Percentiles rank a stretch among this genome's conserved stretches.
phyloP scores from a whole-genome alignment of 2,888 invertebrate species.

The Aphidius colemani region DNA sequence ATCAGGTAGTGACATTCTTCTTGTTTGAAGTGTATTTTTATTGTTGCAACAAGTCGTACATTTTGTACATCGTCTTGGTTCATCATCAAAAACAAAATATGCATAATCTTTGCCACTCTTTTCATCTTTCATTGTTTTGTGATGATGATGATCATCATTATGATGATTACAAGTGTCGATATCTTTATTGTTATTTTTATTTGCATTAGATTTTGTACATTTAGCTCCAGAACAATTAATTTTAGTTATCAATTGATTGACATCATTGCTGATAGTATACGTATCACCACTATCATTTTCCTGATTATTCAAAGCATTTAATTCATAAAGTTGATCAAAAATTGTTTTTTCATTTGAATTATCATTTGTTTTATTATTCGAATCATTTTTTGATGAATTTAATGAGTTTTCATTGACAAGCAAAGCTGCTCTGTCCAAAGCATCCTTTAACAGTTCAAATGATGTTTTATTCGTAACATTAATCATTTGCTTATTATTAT shows the following conservation, averaged over 20 bases:
- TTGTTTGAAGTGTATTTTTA: too few relatives aligned
- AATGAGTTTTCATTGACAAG: conserved; percentile 40
- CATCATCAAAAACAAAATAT: too few relatives aligned
- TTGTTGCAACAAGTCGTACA: too few relatives aligned
- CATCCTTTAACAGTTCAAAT: conserved; percentile 42
- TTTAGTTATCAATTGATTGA: not conserved
- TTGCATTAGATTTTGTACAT: too few relatives aligned
- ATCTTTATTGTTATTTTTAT: too few relatives aligned
- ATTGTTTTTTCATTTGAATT: conserved; percentile 32
- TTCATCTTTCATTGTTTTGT: too few relatives aligned
- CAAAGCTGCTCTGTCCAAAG: conserved; percentile 48
- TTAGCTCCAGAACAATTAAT: too few relatives aligned
- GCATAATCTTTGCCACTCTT: too few relatives aligned
- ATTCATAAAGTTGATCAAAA: conserved; percentile 40
- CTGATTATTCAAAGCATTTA: conserved; percentile 41
- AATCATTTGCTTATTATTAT: conserved; percentile 9
- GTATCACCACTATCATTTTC: conserved; percentile 24
- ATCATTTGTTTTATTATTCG: conserved; percentile 17
- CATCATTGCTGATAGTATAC: conserved; percentile 23
- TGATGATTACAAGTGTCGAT: too few relatives aligned
- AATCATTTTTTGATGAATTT: conserved; percentile 22
- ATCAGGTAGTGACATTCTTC: too few relatives aligned
- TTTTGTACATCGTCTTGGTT: too few relatives aligned
- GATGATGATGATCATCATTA: too few relatives aligned
- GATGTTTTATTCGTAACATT: conserved; percentile 21